These are phyloP conservation scores for Odocoileus hemionus DNA, from an alignment of 2,113 vertebrate genomes.

Conservation along the genomic window DNA sequence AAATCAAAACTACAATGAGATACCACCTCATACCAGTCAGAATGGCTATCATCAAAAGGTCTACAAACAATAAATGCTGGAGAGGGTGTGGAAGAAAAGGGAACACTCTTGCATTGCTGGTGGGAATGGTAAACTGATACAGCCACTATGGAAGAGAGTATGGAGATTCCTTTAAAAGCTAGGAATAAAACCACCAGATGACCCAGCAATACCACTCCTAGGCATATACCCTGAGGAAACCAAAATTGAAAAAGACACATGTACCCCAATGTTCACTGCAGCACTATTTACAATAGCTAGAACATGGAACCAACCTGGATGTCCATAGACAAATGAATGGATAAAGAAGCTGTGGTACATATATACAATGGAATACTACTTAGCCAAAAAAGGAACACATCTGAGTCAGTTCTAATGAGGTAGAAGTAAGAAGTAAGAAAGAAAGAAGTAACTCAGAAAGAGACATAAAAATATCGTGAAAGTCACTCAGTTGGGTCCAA, in stretches of 20 bases:
- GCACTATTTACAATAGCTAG: background rate
- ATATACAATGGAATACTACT: background rate
- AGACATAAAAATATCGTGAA: background rate
- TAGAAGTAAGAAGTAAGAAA: background rate
- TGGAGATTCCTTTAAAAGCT: background rate
- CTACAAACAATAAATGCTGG: background rate
- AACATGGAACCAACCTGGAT: background rate
- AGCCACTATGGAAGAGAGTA: background rate
- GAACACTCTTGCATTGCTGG: background rate
- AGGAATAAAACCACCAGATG: background rate
- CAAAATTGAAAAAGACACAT: background rate
- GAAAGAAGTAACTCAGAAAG: background rate
- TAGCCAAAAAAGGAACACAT: background rate
- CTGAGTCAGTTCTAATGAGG: background rate
- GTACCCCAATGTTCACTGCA: background rate
- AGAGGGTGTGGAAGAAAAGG: background rate
- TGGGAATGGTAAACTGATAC: background rate
- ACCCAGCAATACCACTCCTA: background rate
- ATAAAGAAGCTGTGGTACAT: background rate
- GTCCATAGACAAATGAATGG: background rate
- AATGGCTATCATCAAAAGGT: background rate
- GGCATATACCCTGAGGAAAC: background rate
- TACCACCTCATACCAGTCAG: background rate
- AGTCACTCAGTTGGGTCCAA: background rate
- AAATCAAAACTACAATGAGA: background rate